Percentiles rank a stretch among this genome's conserved stretches.
These are phyloP conservation scores for Ctenomys sociabilis DNA, from an alignment of 2,113 vertebrate genomes.

Conservation along the genomic window DNA sequence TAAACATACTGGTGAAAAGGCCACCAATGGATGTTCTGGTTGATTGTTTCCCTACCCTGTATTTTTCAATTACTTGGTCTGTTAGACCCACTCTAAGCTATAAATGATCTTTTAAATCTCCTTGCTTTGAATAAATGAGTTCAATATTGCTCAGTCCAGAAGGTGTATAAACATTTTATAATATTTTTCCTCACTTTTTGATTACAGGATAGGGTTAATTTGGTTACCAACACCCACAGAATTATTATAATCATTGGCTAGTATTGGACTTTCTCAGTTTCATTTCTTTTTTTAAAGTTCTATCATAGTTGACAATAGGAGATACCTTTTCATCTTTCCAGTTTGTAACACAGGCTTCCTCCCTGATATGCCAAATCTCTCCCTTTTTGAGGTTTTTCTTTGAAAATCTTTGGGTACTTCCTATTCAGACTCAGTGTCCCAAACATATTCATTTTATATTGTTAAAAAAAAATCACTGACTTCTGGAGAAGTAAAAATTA, in stretches of 20 bases:
- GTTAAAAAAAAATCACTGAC: neutral
- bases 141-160: neutral
- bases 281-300: neutral
- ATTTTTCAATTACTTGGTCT: neutral
- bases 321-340: neutral
- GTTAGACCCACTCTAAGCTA: neutral
- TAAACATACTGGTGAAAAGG: neutral
- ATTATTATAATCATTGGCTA: neutral
- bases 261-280: neutral
- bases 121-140: neutral
- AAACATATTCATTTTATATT: neutral
- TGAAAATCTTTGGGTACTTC: neutral
- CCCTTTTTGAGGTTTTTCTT: neutral
- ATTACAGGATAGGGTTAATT: neutral
- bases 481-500: neutral
- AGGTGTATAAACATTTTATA: neutral
- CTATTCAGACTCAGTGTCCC: neutral
- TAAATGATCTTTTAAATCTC: neutral
- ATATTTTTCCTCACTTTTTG: neutral
- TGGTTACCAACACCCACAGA: neutral
- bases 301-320: neutral
- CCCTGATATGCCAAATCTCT: neutral
- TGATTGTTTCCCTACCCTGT: neutral
- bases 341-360: neutral
- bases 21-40: neutral